Percentiles rank a stretch among this genome's conserved stretches.
Conservation (phyloP, 92 coral and sea anemone genomes). For the Galaxea fascicularis region DNA sequence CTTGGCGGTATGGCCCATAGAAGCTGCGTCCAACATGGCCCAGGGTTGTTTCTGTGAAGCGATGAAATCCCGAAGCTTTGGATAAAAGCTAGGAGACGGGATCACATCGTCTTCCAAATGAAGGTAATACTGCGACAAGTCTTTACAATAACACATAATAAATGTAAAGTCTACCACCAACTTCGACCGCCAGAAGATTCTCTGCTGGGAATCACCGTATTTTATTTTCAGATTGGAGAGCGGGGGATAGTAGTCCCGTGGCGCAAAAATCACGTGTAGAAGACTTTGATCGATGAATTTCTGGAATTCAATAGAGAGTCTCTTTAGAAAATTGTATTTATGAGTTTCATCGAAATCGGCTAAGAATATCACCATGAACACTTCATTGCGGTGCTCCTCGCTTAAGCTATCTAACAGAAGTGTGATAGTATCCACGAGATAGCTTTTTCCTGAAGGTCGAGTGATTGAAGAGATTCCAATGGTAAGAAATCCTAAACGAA, state of each 20-base stretch:
- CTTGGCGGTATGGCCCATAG: conserved; percentile 74
- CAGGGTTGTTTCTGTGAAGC: conserved; percentile 48
- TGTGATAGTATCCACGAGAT: conserved; percentile 33
- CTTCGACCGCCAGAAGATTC: conserved; percentile 82
- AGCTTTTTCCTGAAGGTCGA: conserved; percentile 18
- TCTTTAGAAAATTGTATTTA: background rate
- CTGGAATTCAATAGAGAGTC: conserved; percentile 7
- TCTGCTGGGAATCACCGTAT: conserved; percentile 60
- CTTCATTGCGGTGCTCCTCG: conserved; percentile 26
- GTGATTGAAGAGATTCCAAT: conserved; percentile 65
- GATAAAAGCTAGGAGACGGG: conserved; percentile 66
- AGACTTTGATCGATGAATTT: conserved; percentile 24
- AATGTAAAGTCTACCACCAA: conserved; percentile 74
- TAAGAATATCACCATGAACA: conserved; percentile 52
- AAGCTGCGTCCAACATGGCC: conserved; percentile 61
- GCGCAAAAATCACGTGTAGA: conserved; percentile 73
- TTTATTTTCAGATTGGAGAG: conserved; percentile 53
- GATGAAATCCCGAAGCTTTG: conserved; percentile 69
- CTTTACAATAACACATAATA: conserved; percentile 76
- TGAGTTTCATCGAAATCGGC: conserved; percentile 50
- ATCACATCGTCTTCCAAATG: conserved; percentile 80
- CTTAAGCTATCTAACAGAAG: conserved; percentile 34
- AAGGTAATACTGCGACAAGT: conserved; percentile 66
- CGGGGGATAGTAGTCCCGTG: conserved; percentile 62
- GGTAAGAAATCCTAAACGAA: conserved; percentile 28